Conservation (phyloP, 1,140 invertebrate genomes). For the Calycopis cecrops region DNA sequence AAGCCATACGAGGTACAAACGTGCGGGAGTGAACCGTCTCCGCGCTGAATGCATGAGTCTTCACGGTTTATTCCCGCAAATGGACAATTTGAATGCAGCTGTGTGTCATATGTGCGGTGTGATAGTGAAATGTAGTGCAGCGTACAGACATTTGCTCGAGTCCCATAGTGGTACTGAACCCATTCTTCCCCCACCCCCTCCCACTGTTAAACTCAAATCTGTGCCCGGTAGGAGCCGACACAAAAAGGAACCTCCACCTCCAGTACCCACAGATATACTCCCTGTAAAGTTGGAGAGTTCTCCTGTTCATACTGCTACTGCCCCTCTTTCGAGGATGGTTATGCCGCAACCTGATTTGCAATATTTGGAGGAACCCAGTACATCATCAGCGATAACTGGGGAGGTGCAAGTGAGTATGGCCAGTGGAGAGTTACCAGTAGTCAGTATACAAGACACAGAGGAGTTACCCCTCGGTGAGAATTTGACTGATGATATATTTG, state of each 20-base stretch:
- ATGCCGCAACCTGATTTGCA: conserved; percentile 57
- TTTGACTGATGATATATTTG: conserved; percentile 67
- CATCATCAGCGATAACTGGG: conserved; percentile 42
- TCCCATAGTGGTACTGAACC: conserved; percentile 53
- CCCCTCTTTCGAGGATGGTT: conserved; percentile 57
- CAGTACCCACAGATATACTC: conserved; percentile 44
- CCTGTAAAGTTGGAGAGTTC: conserved; percentile 55
- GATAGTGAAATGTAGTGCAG: conserved; percentile 79
- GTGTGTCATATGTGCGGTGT: conserved; percentile 80
- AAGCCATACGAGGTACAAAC: conserved; percentile 37
- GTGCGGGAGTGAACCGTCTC: conserved; percentile 61
- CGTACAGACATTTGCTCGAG: conserved; percentile 75
- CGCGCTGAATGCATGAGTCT: conserved; percentile 71
- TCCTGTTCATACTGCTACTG: conserved; percentile 49
- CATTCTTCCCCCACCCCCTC: conserved; percentile 54
- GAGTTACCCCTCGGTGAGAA: conserved; percentile 65
- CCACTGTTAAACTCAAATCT: conserved; percentile 51
- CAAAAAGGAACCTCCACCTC: conserved; percentile 61
- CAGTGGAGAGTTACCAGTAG: conserved; percentile 64
- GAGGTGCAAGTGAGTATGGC: conserved; percentile 66
- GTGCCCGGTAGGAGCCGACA: conserved; percentile 46
- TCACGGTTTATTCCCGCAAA: conserved; percentile 79
- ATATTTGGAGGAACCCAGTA: conserved; percentile 65
- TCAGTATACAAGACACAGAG: conserved; percentile 69
- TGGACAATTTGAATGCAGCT: conserved; percentile 78